Conservation (phyloP, 2,888 invertebrate genomes). For the Actias luna region DNA sequence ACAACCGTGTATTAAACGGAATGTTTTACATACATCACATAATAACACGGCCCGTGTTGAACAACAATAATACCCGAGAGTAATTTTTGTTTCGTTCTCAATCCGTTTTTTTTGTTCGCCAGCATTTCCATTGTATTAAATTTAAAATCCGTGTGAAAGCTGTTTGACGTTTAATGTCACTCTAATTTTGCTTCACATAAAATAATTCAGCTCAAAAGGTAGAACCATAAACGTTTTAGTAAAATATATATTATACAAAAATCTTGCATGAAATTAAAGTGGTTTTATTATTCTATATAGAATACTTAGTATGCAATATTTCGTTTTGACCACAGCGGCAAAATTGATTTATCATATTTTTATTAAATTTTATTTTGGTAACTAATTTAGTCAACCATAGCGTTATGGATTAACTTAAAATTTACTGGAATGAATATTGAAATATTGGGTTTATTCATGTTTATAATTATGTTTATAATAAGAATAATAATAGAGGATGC, state of each 20-base stretch:
- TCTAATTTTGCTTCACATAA: background rate
- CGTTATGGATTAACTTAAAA: too few relatives aligned
- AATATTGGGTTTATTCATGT: too few relatives aligned
- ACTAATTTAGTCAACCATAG: too few relatives aligned
- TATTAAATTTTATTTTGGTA: too few relatives aligned
- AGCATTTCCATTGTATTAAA: constrained; percentile 5
- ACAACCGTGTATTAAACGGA: background rate
- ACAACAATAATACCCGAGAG: constrained; percentile 10
- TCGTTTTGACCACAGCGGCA: background rate
- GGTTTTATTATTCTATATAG: background rate
- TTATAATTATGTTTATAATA: too few relatives aligned
- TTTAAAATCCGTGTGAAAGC: constrained; percentile 7
- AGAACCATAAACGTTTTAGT: background rate
- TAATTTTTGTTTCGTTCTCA: constrained; percentile 35
- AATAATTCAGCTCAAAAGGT: background rate
- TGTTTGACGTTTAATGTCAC: background rate
- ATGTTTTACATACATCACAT: constrained; percentile 5
- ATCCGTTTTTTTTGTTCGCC: constrained; percentile 9
- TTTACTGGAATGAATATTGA: too few relatives aligned
- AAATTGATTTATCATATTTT: background rate
- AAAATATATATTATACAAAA: background rate
- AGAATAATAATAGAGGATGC: too few relatives aligned
- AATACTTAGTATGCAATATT: background rate
- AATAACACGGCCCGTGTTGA: constrained; percentile 5
- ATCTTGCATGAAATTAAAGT: background rate